Percentiles rank a stretch among this genome's conserved stretches.
These are phyloP conservation scores for Mesoligia furuncula DNA, from an alignment of 2,888 invertebrate genomes.

Conservation along the genomic window DNA sequence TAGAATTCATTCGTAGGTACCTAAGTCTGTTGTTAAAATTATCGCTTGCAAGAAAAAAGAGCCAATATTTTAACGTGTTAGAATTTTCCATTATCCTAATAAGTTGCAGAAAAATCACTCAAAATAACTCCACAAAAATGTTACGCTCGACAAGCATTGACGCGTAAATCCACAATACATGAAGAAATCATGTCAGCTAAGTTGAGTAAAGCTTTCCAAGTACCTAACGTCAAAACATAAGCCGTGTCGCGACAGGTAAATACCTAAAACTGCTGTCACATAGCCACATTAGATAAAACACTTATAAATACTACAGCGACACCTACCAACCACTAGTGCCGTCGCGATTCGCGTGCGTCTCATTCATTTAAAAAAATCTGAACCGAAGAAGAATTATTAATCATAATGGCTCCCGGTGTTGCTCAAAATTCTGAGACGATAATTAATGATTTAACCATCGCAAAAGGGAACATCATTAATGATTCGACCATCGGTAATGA, in stretches of 20 bases:
- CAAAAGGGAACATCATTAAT: conserved; percentile 34
- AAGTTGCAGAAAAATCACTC: neutral
- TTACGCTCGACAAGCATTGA: neutral
- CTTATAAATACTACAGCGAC: conserved; percentile 83
- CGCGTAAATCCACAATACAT: neutral
- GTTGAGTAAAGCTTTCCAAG: conserved; percentile 46
- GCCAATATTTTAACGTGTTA: neutral
- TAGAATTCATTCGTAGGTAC: neutral
- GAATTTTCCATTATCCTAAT: neutral
- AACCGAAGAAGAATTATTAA: conserved; percentile 33
- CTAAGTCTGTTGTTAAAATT: neutral
- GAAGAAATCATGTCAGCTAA: conserved; percentile 29
- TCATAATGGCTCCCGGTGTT: conserved; percentile 84
- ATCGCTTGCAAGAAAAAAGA: neutral
- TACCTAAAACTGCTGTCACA: conserved; percentile 63
- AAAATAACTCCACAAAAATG: neutral
- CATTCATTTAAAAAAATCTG: conserved; percentile 60
- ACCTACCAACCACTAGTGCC: conserved; percentile 78
- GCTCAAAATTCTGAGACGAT: conserved; percentile 78
- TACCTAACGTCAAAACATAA: conserved; percentile 57
- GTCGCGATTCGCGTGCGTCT: conserved; percentile 75
- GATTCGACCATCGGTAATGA: conserved; percentile 55
- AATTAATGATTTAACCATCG: conserved; percentile 71
- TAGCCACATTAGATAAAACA: conserved; percentile 78
- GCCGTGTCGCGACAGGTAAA: conserved; percentile 43